phyloP scores from a whole-genome alignment of 2,113 vertebrate species.

The Bubo blakistoni region DNA sequence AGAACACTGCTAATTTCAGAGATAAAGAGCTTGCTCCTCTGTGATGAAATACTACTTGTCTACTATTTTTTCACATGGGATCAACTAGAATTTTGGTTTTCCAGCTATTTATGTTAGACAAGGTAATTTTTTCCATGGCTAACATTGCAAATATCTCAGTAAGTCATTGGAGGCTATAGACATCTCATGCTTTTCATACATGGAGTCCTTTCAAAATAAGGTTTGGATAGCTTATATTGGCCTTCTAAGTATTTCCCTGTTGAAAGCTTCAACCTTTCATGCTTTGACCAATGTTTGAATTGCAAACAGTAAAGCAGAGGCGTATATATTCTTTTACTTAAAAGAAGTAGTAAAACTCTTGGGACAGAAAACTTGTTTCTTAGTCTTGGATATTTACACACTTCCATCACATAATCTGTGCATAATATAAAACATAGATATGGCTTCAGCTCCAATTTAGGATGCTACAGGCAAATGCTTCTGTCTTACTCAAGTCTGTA shows the following conservation, averaged over 20 bases:
- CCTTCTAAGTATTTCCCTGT: constrained; percentile 8
- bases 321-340: neutral
- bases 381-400: neutral
- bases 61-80: neutral
- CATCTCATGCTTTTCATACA: constrained; percentile 25
- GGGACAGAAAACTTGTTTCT: neutral
- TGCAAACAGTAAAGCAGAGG: neutral
- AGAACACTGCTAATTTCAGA: neutral
- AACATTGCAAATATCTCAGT: constrained; percentile 26
- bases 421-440: neutral
- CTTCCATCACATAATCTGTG: neutral
- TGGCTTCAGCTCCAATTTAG: neutral
- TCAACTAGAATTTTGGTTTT: constrained; percentile 31
- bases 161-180: neutral
- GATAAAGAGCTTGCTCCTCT: neutral
- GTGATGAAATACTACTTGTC: neutral
- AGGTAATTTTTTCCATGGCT: constrained; percentile 60
- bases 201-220: constrained; percentile 29
- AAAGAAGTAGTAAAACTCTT: neutral
- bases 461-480: neutral
- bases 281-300: neutral
- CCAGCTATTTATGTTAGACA: constrained; percentile 30
- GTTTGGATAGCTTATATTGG: neutral
- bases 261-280: constrained; percentile 13
- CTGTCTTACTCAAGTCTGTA: neutral